Evolutionary conservation across 2,888 invertebrate species (phyloP).

Genomic region (Osmoderma eremita): DNA sequence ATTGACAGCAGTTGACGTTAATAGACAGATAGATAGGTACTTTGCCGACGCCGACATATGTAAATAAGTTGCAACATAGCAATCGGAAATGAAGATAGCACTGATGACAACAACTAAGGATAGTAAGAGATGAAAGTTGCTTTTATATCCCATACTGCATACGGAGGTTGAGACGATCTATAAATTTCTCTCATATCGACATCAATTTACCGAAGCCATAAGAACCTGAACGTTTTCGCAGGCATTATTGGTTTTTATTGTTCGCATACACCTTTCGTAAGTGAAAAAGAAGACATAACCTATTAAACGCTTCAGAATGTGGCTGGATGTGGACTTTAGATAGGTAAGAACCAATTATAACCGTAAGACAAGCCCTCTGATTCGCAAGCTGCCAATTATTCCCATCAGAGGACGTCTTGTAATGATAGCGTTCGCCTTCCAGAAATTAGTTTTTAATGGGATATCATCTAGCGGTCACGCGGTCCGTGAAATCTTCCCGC

Average conservation of each 20-base stretch:
- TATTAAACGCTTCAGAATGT: conserved; percentile 12
- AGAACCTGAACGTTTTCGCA: too few species aligned
- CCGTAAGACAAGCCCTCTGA: conserved; percentile 7
- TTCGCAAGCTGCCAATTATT: conserved; percentile 28
- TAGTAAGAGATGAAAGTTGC: too few species aligned
- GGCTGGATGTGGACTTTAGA: conserved; percentile 1
- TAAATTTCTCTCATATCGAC: too few species aligned
- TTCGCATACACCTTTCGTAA: neutral
- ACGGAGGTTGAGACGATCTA: too few species aligned
- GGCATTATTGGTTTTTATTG: neutral
- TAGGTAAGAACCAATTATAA: conserved; percentile 22
- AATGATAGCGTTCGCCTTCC: conserved; percentile 34
- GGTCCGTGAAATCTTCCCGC: conserved; percentile 13
- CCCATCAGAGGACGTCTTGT: conserved; percentile 10
- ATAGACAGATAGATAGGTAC: too few species aligned
- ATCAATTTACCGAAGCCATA: too few species aligned
- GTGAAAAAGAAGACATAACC: neutral
- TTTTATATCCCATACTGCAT: too few species aligned
- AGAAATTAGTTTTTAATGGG: conserved; percentile 36
- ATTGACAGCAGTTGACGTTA: too few species aligned
- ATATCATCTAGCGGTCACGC: conserved; percentile 22
- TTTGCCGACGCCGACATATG: too few species aligned
- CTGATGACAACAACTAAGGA: too few species aligned
- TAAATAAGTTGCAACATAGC: too few species aligned
- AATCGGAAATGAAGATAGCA: too few species aligned